Evolutionary conservation across 1,140 invertebrate species (phyloP).

Genomic region (Nasonia vitripennis): DNA sequence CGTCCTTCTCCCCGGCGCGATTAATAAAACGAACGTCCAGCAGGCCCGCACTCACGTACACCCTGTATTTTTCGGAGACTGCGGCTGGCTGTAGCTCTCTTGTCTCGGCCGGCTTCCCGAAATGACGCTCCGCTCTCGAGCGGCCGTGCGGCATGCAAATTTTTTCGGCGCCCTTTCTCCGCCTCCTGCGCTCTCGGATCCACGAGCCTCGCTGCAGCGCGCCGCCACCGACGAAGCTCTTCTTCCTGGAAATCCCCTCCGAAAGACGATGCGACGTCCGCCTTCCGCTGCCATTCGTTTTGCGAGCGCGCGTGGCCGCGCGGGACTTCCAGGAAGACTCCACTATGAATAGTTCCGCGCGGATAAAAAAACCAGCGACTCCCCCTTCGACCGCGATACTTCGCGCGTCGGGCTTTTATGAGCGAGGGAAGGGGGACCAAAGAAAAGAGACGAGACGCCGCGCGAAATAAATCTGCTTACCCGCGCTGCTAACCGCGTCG

Average conservation of each 20-base stretch:
- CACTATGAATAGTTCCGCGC: conserved; percentile 39
- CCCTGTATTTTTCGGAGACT: conserved; percentile 27
- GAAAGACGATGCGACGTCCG: conserved; percentile 1
- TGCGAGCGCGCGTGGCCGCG: neutral
- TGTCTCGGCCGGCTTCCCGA: neutral
- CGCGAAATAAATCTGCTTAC: neutral
- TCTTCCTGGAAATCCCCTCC: conserved; percentile 46
- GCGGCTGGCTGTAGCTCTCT: neutral
- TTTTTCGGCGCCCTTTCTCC: conserved; percentile 33
- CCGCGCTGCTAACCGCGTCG: neutral
- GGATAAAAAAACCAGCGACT: conserved; percentile 24
- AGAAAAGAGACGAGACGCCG: neutral
- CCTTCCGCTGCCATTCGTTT: neutral
- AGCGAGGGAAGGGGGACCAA: no score
- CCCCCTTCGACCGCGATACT: conserved; percentile 38
- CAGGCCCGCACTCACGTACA: neutral
- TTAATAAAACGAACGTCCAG: conserved; percentile 35
- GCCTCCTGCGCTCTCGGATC: neutral
- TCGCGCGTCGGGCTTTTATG: conserved; percentile 14
- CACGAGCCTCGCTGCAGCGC: neutral
- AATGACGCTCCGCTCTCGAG: neutral
- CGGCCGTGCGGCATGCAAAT: conserved; percentile 40
- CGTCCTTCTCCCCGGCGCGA: conserved; percentile 28
- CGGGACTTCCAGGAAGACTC: conserved; percentile 38
- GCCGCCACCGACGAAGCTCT: neutral